A percentile compares a stretch with the other conserved stretches of the same genome.
phyloP scores from a whole-genome alignment of 2,113 vertebrate species.

The Mungos mungo region DNA sequence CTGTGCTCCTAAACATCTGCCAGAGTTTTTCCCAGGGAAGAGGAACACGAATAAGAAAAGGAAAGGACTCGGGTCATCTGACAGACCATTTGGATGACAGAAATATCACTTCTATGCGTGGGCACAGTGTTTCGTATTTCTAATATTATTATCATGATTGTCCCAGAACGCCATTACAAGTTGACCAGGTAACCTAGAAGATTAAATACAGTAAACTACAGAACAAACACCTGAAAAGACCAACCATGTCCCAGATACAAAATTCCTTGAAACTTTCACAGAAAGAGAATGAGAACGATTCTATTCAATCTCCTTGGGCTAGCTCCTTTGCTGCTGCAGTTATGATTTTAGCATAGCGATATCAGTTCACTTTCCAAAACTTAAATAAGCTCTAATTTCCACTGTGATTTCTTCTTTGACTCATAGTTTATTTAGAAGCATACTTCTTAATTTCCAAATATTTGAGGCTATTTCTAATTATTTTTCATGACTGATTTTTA shows the following conservation, averaged over 20 bases:
- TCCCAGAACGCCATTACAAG: background rate
- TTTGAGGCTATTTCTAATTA: background rate
- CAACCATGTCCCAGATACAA: background rate
- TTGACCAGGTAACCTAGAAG: background rate
- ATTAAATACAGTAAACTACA: background rate
- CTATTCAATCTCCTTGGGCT: background rate
- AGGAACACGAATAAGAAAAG: background rate
- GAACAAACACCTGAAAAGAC: background rate
- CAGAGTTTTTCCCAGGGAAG: slow-evolving; percentile 24
- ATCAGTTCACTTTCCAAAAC: background rate
- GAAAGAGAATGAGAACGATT: background rate
- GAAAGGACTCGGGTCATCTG: background rate
- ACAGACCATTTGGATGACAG: background rate
- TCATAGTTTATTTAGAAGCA: background rate
- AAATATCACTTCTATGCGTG: background rate
- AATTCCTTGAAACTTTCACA: background rate
- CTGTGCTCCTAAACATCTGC: slow-evolving; percentile 6
- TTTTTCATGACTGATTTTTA: background rate
- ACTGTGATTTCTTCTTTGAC: background rate
- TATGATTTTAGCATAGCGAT: background rate
- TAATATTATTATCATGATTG: background rate
- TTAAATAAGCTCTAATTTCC: background rate
- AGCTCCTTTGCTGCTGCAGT: background rate
- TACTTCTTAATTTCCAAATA: slow-evolving; percentile 36
- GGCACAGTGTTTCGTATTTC: background rate